Conservation (phyloP, 2,113 vertebrate species). For the Nanorana parkeri region DNA sequence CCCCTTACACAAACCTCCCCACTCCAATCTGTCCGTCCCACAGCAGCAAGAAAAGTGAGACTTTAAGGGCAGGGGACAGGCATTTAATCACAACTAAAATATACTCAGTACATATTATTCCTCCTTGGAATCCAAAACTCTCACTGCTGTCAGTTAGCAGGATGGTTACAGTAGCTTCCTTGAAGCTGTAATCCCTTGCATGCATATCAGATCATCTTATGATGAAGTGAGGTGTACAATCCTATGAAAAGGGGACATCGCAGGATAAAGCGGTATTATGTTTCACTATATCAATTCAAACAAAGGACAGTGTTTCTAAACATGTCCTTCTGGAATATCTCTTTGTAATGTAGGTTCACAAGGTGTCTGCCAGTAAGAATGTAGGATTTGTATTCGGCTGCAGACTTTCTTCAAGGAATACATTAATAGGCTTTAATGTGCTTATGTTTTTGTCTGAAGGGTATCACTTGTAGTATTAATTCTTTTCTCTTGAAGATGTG, state of each 20-base stretch:
- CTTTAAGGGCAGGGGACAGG: too few species aligned
- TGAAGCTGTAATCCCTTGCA: slow-evolving; percentile 40
- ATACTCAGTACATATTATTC: not conserved
- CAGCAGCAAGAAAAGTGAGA: too few species aligned
- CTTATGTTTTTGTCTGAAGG: slow-evolving; percentile 49
- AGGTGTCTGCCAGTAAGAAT: slow-evolving; percentile 51
- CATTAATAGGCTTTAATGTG: slow-evolving; percentile 56
- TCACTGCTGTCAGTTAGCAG: slow-evolving; percentile 10
- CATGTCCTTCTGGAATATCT: slow-evolving; percentile 45
- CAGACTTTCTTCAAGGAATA: slow-evolving; percentile 54
- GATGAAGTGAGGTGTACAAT: slow-evolving; percentile 52
- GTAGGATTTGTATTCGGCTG: slow-evolving; percentile 49
- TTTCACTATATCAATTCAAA: slow-evolving; percentile 49
- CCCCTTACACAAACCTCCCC: too few species aligned
- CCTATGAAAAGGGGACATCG: slow-evolving; percentile 45
- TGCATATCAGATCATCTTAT: slow-evolving; percentile 56
- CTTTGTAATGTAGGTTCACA: slow-evolving; percentile 45
- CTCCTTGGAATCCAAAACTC: not conserved
- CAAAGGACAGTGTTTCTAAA: slow-evolving; percentile 40
- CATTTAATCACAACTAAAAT: too few species aligned
- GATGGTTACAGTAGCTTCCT: slow-evolving; percentile 41
- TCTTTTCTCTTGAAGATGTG: slow-evolving; percentile 29
- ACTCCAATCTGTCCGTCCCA: too few species aligned
- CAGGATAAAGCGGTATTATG: slow-evolving; percentile 53
- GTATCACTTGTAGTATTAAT: slow-evolving; percentile 39